Evolutionary conservation across 2,113 vertebrate genomes (phyloP), one percentile per base, ranked within the genome.

Genomic region (Serinus canaria): DNA sequence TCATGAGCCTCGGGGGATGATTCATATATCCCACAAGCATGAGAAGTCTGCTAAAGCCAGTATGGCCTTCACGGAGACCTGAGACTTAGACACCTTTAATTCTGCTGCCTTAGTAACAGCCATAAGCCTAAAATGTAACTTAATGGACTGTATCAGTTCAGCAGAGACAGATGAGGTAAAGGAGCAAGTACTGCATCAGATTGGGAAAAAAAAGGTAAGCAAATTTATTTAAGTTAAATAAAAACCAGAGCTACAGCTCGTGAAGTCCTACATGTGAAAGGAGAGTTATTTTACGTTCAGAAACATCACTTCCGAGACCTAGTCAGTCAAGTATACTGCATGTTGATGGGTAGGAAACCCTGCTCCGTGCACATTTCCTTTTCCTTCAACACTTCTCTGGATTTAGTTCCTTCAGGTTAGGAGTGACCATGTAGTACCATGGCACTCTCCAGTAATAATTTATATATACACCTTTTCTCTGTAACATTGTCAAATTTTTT

Each of bases 381-480:
- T 58, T 60, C 25, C 50, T 77, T 87, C 56, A 68, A 56, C 20
- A 23, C 3, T 2, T 46, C 17, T 20, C 60, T 12, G 11, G 62
- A 62, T 35, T 68, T 15, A 31, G 3, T 33, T 58, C 35, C 72
- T 78, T 17, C 41, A 69, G 15, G 43, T 85, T 50, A 63, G 30
- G 21, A 75, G 14, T 18, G 13, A 82, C 5, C 20, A 41, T 17
- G 49, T 41, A 43, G 22, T 21, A 62, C 8, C 35, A n/a, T 2
- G 5, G 22, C 69, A 95, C 10, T 33, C 21, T 31, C 60, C 27
- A 39, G 19, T 21, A 2, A 19, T 17, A 12, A 33, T 31, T 15
- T 23, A 21, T 0, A 8, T 12, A 4, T 33, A 44, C 3, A 44
- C 3, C 8, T 77, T 52, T 28, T 18, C 52, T 1, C 4, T 13